Evolutionary conservation across 2,888 invertebrate species (phyloP).

Genomic region (Mechanitis mazaeus): DNA sequence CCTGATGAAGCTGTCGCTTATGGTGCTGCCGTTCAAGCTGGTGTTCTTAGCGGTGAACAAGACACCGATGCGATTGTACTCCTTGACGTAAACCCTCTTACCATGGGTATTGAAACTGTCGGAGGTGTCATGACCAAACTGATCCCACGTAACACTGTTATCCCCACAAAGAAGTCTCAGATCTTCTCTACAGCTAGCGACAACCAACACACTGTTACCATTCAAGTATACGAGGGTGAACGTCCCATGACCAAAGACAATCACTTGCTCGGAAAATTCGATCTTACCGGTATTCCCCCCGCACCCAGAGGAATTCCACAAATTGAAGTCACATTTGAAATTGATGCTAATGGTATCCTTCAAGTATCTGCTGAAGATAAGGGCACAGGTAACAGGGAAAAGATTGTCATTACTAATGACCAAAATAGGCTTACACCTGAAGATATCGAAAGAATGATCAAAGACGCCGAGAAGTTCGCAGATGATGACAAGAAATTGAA

Average conservation of each 20-base stretch:
- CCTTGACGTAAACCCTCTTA: slow-evolving; percentile 98
- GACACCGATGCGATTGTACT: slow-evolving; percentile 97
- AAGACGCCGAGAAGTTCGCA: slow-evolving; percentile 98
- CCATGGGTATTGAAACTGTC: slow-evolving; percentile 99
- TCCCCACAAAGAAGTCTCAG: slow-evolving; percentile 99
- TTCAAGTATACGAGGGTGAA: slow-evolving; percentile 99
- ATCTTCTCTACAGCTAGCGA: slow-evolving; percentile 99
- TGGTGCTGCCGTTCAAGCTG: slow-evolving; percentile 99
- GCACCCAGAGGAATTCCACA: slow-evolving; percentile 95
- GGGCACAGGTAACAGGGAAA: slow-evolving; percentile 98
- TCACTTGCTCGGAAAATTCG: slow-evolving; percentile 98
- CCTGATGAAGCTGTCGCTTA: slow-evolving; percentile 99
- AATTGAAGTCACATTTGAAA: slow-evolving; percentile 96
- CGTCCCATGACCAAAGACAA: slow-evolving; percentile 99
- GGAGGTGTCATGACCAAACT: slow-evolving; percentile 99
- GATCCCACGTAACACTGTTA: slow-evolving; percentile 98
- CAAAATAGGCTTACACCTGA: slow-evolving; percentile 98
- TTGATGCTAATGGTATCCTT: slow-evolving; percentile 95
- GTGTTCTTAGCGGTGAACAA: slow-evolving; percentile 97
- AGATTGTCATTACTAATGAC: slow-evolving; percentile 99
- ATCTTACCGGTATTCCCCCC: slow-evolving; percentile 97
- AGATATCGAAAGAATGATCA: slow-evolving; percentile 99
- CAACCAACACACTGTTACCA: slow-evolving; percentile 99
- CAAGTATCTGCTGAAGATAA: slow-evolving; percentile 99
- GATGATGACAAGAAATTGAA: slow-evolving; percentile 98